These are phyloP conservation scores for Cosmia pyralina DNA, from an alignment of 2,888 invertebrate genomes.

Conservation along the genomic window DNA sequence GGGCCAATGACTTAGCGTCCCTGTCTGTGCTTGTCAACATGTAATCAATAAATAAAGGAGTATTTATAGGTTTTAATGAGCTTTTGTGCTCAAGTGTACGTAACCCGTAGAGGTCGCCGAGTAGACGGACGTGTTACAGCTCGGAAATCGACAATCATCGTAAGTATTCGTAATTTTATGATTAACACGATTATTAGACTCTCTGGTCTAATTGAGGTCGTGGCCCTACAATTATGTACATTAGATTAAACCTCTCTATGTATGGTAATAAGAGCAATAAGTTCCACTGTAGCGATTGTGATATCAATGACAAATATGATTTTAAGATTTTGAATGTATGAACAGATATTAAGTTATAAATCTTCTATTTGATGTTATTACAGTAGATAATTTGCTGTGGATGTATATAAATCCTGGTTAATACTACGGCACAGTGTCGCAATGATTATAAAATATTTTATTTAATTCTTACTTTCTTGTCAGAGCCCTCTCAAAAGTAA, in stretches of 20 bases:
- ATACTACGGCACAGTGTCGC: not conserved
- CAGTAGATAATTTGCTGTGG: constrained; percentile 32
- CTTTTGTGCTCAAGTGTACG: constrained; percentile 67
- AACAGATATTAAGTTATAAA: constrained; percentile 33
- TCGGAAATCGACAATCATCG: constrained; percentile 82
- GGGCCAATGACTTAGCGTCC: constrained; percentile 23
- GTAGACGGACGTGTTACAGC: constrained; percentile 64
- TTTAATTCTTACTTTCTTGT: constrained; percentile 4
- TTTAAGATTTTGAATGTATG: constrained; percentile 39
- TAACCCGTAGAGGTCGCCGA: constrained; percentile 72
- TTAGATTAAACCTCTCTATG: constrained; percentile 66
- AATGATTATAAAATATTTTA: constrained; percentile 2
- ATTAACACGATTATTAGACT: constrained; percentile 81
- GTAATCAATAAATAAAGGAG: constrained; percentile 23
- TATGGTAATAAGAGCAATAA: constrained; percentile 52
- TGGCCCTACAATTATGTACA: constrained; percentile 76
- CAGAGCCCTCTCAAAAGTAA: not conserved
- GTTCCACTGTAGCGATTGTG: constrained; percentile 48
- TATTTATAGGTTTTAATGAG: constrained; percentile 21
- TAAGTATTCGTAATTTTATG: constrained; percentile 78
- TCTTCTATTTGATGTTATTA: constrained; percentile 47
- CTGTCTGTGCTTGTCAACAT: not conserved
- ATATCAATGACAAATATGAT: constrained; percentile 55
- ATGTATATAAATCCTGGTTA: constrained; percentile 25
- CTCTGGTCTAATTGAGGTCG: constrained; percentile 82